Evolutionary conservation across 2,113 vertebrate species (phyloP).

Genomic region (Chaetops frenatus): DNA sequence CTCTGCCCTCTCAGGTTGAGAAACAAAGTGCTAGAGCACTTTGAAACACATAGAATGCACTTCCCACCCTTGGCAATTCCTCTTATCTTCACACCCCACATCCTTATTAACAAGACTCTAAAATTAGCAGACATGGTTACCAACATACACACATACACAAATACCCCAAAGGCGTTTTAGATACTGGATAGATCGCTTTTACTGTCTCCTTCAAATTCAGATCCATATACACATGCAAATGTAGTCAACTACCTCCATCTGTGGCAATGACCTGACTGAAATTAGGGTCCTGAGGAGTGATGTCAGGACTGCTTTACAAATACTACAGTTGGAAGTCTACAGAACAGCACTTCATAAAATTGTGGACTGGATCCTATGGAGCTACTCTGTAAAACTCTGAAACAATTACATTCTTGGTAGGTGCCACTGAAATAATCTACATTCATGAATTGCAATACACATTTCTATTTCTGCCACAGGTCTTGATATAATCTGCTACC

Average conservation of each 20-base stretch:
- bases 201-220: not conserved
- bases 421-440: not conserved
- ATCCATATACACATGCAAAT: not conserved
- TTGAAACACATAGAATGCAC: not conserved
- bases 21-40: not conserved
- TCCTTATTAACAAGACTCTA: not conserved
- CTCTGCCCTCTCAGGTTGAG: not conserved
- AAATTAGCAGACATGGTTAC: not conserved
- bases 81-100: not conserved
- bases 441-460: not conserved
- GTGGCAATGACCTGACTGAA: not conserved
- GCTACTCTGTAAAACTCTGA: not conserved
- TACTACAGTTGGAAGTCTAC: not conserved
- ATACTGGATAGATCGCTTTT: not conserved
- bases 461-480: not conserved
- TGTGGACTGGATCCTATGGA: not conserved
- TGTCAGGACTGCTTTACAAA: not conserved
- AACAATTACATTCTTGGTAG: not conserved
- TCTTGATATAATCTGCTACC: not conserved
- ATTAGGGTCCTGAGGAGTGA: not conserved
- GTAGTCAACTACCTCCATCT: not conserved
- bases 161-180: not conserved
- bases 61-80: not conserved
- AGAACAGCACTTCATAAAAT: not conserved
- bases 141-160: not conserved